Percentiles rank a stretch among this genome's conserved stretches.
Conservation (phyloP, 1,140 invertebrate genomes). For the Homalodisca vitripennis region DNA sequence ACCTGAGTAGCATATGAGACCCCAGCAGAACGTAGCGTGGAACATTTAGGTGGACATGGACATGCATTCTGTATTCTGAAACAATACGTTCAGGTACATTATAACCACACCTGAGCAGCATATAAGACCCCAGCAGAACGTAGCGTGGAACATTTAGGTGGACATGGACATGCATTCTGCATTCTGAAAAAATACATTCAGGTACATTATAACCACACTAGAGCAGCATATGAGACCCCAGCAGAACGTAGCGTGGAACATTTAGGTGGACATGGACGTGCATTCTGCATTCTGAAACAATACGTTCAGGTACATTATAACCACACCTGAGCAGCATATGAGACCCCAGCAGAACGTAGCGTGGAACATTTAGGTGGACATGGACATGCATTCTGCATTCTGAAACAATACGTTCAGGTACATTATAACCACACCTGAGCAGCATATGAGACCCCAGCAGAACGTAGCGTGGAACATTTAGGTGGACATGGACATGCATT, state of each 20-base stretch:
- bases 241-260: slow-evolving; percentile 49
- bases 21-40: slow-evolving; percentile 51
- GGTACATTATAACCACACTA: slow-evolving; percentile 48
- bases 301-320: not conserved
- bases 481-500: slow-evolving; percentile 23
- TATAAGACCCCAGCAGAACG: slow-evolving; percentile 48
- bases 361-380: slow-evolving; percentile 40
- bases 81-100: slow-evolving; percentile 27
- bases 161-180: slow-evolving; percentile 29
- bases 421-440: no score
- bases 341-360: slow-evolving; percentile 50
- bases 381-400: slow-evolving; percentile 24
- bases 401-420: not conserved
- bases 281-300: slow-evolving; percentile 26
- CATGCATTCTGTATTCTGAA: slow-evolving; percentile 26
- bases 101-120: slow-evolving; percentile 50
- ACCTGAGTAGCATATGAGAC: slow-evolving; percentile 47
- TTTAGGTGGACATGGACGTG: slow-evolving; percentile 30
- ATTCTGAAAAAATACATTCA: slow-evolving; percentile 3
- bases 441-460: no score
- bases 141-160: slow-evolving; percentile 46
- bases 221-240: slow-evolving; percentile 47
- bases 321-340: no score
- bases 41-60: slow-evolving; percentile 28
- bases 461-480: slow-evolving; percentile 48